Percentiles rank a stretch among this genome's conserved stretches.
Evolutionary conservation across 2,113 vertebrate genomes (phyloP).

Genomic region (Eudorcas thomsonii): DNA sequence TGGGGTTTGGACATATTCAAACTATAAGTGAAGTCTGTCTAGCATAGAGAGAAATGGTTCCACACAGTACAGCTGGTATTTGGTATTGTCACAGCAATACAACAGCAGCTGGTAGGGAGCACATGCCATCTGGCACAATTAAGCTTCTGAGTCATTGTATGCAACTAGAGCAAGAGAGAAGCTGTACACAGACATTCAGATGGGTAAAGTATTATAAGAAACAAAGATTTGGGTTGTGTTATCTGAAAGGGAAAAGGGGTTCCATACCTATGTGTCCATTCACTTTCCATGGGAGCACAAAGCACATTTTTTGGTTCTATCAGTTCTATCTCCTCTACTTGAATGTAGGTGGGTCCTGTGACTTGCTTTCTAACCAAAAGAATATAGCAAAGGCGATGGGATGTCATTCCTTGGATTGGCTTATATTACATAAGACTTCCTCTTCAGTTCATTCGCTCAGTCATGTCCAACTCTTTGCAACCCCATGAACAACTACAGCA

Average conservation of each 20-base stretch:
- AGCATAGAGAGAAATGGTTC: neutral
- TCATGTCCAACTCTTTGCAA: neutral
- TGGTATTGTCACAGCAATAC: neutral
- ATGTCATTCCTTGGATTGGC: neutral
- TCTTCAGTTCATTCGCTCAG: neutral
- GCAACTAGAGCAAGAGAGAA: constrained; percentile 1
- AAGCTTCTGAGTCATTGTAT: neutral
- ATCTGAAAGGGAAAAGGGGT: neutral
- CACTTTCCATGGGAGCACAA: neutral
- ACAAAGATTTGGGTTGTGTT: neutral
- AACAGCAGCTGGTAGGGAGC: neutral
- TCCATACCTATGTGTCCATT: neutral
- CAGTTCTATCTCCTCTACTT: neutral
- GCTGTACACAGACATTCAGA: neutral
- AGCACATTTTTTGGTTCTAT: neutral
- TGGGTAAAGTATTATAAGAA: neutral
- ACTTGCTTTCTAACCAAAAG: neutral
- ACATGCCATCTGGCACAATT: neutral
- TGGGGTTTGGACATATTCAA: neutral
- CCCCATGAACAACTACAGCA: neutral
- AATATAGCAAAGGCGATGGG: neutral
- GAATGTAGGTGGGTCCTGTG: neutral
- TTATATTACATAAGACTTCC: neutral
- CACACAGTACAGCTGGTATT: neutral
- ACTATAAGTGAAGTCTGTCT: neutral